phyloP scores from a whole-genome alignment of 1,140 invertebrate genomes.

The Neodiprion fabricii region DNA sequence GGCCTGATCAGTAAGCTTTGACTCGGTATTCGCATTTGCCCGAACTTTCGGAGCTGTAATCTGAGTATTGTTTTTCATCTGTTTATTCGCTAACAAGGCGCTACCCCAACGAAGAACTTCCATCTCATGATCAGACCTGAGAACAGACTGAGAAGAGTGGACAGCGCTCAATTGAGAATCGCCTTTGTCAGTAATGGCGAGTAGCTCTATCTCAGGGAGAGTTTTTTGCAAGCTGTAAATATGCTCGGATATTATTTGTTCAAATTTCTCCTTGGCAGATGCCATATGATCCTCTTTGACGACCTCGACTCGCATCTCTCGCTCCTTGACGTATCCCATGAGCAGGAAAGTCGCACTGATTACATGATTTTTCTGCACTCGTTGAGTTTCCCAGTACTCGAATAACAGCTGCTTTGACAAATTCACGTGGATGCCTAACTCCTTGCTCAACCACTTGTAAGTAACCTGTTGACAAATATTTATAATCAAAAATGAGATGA shows the following conservation, averaged over 20 bases:
- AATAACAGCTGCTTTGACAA: conserved; percentile 52
- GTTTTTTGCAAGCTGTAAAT: conserved; percentile 58
- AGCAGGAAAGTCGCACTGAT: conserved; percentile 45
- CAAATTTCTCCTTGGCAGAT: conserved; percentile 47
- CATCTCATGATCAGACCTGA: conserved; percentile 45
- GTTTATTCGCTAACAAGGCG: no score
- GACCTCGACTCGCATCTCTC: conserved; percentile 51
- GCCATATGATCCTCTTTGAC: conserved; percentile 43
- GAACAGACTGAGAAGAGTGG: conserved; percentile 41
- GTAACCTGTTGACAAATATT: conserved; percentile 46
- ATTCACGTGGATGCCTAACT: conserved; percentile 54
- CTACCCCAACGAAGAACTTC: conserved; percentile 12
- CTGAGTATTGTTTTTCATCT: no score
- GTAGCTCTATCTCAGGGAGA: conserved; percentile 44
- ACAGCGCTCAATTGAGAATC: conserved; percentile 50
- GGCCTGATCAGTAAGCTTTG: no score
- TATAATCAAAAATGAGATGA: conserved; percentile 1
- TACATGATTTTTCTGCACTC: conserved; percentile 33
- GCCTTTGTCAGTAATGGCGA: conserved; percentile 42
- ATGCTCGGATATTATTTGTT: conserved; percentile 50
- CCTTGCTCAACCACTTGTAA: conserved; percentile 58
- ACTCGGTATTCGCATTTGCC: no score
- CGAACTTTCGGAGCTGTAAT: no score
- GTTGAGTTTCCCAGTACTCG: conserved; percentile 46
- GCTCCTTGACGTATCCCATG: conserved; percentile 48